A percentile compares a stretch with the other conserved stretches of the same genome.
Evolutionary conservation across 2,797 vertebrate genomes (phyloP).

Genomic region (Danio albolineatus): DNA sequence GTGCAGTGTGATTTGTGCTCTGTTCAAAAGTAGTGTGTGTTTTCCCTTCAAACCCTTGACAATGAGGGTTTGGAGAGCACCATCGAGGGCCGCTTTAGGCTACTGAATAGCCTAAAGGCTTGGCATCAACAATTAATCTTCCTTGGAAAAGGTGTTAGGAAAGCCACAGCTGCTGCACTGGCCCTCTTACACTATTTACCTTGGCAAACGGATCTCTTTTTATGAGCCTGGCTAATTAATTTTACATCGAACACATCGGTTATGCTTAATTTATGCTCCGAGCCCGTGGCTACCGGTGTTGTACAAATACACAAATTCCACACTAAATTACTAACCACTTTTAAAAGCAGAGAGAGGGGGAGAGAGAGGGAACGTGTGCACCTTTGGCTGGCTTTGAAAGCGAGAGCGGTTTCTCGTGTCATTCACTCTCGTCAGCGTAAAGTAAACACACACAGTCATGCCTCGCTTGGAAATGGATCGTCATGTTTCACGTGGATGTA

Average conservation of each 20-base stretch:
- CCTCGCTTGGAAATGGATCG: conserved; percentile 61
- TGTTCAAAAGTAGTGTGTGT: conserved; percentile 12
- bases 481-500: conserved; percentile 50
- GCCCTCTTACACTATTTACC: conserved; percentile 68
- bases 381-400: conserved; percentile 66
- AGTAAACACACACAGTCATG: conserved; percentile 71
- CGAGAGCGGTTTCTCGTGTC: conserved; percentile 58
- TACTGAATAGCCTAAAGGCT: conserved; percentile 77
- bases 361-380: conserved; percentile 17
- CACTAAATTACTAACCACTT: conserved; percentile 74
- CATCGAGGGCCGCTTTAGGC: conserved; percentile 69
- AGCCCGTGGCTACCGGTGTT: conserved; percentile 78
- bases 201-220: conserved; percentile 71
- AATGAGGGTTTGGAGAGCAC: conserved; percentile 71
- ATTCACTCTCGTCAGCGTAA: conserved; percentile 69
- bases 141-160: conserved; percentile 70
- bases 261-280: conserved; percentile 81
- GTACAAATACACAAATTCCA: conserved; percentile 80
- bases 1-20: no score
- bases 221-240: conserved; percentile 77
- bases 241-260: conserved; percentile 79
- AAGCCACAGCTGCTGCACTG: conserved; percentile 74
- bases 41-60: conserved; percentile 67
- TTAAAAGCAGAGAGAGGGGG: conserved; percentile 54
- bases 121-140: conserved; percentile 80